Evolutionary conservation across 2,888 invertebrate genomes (phyloP), one percentile per base, ranked within the genome.

Genomic region (Agriotes lineatus): DNA sequence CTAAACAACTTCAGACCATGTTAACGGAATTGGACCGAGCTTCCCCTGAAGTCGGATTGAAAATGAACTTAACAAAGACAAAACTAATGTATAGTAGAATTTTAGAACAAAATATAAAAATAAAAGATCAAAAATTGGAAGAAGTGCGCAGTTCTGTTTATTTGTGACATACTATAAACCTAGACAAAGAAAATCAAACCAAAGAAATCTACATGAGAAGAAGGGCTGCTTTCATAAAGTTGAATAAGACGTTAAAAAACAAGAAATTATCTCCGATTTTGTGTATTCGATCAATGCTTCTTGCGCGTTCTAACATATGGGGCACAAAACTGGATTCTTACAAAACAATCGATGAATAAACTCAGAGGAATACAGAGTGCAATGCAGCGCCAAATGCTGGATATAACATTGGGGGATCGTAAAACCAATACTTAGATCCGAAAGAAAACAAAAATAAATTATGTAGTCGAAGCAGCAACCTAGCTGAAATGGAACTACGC

Each of bases 51-150:
- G 9, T 52, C 20, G 52, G 25, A 25, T 14, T 52, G n/a, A 54
- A 54, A 12, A 54, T 54, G 54, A 54, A 35, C 25, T 35, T 54
- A 54, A 9, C 25, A 54, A 54, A 50, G n/a, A 25, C 50, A 30
- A 20, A 50, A 30, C 22, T 50, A 25, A 20, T 25, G 52, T 52
- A n/a, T 33, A 30, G 33, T 33, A 16, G 35, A 54, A 20, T 7
- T 6, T 50, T 50, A 50, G 18, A 54, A 20, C 54, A 30, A 19
- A 54, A 22, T 18, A 54, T 54, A 33, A 54, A 30, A 30, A 10
- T 54, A 14, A 37, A 2, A 14, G 3, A 18, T 14, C 14, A 48
- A 20, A n/a, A 52, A 9, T 19, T 52, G 16, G 52, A 52, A 52
- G 14, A 52, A 25, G 52, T 52, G 9, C 10, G n/a, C 16, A 52